These are phyloP conservation scores for Polia nebulosa DNA, from an alignment of 2,888 invertebrate genomes.

Conservation along the genomic window DNA sequence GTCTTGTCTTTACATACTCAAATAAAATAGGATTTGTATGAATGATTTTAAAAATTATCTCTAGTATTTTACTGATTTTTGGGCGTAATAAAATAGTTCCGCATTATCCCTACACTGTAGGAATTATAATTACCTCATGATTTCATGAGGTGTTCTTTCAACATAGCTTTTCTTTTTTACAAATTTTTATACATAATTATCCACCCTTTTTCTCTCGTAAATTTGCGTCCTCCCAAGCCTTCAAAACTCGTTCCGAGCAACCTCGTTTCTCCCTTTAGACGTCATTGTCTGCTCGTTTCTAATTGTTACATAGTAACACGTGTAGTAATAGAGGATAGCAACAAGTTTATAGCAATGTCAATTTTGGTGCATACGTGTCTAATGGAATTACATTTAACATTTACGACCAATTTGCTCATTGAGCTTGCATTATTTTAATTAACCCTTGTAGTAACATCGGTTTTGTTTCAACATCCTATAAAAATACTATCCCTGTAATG, in stretches of 20 bases:
- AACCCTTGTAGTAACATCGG: slow-evolving; percentile 50
- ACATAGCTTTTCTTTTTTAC: slow-evolving; percentile 23
- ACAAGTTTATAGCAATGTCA: slow-evolving; percentile 61
- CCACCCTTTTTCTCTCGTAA: slow-evolving; percentile 37
- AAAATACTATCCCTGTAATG: slow-evolving; percentile 80
- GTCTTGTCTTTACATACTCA: slow-evolving; percentile 52
- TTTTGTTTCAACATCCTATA: slow-evolving; percentile 71
- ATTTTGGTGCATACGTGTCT: slow-evolving; percentile 56
- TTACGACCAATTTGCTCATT: slow-evolving; percentile 52
- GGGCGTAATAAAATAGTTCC: slow-evolving; percentile 36
- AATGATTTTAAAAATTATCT: slow-evolving; percentile 48
- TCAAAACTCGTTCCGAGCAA: slow-evolving; percentile 36
- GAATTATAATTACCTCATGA: slow-evolving; percentile 30
- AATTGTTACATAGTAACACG: slow-evolving; percentile 59
- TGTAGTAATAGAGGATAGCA: slow-evolving; percentile 64
- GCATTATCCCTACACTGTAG: slow-evolving; percentile 14
- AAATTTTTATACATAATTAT: slow-evolving; percentile 50
- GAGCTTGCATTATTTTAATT: slow-evolving; percentile 51
- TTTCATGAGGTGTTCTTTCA: slow-evolving; percentile 20
- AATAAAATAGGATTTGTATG: slow-evolving; percentile 47
- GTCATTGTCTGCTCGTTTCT: slow-evolving; percentile 64
- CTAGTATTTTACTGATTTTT: slow-evolving; percentile 41
- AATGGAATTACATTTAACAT: slow-evolving; percentile 58
- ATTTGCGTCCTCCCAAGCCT: slow-evolving; percentile 38
- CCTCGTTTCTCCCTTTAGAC: slow-evolving; percentile 43